These are phyloP conservation scores for Urechis unicinctus DNA, from an alignment of 2,888 invertebrate species.

Conservation along the genomic window DNA sequence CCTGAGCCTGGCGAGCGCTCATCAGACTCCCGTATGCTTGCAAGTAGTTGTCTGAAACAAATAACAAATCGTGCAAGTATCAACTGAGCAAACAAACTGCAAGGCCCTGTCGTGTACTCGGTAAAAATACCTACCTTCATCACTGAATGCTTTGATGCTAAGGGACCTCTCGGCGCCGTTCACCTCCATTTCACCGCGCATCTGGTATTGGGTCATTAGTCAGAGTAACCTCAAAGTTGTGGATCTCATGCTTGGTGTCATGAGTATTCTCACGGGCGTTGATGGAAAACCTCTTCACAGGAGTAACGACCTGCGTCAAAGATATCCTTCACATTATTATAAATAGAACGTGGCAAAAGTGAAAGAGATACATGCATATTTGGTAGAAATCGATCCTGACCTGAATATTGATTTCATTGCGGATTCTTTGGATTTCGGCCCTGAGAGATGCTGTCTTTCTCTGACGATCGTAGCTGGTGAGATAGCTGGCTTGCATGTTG, in stretches of 20 bases:
- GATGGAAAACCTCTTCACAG: slow-evolving; percentile 3
- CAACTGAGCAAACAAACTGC: no score
- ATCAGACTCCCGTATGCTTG: not conserved
- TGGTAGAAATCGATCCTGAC: not conserved
- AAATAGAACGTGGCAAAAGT: not conserved
- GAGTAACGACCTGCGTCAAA: slow-evolving; percentile 6
- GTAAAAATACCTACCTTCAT: no score
- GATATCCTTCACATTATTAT: no score
- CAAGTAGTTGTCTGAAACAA: slow-evolving; percentile 7
- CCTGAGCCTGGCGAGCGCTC: not conserved
- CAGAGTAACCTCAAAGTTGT: not conserved
- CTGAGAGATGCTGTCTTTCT: slow-evolving; percentile 25
- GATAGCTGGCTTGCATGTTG: slow-evolving; percentile 26
- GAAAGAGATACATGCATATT: not conserved
- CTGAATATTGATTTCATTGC: no score
- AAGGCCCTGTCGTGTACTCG: no score
- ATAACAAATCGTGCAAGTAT: not conserved
- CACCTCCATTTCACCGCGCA: not conserved
- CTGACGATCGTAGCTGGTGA: slow-evolving; percentile 19
- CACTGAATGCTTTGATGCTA: not conserved
- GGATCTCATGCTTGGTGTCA: not conserved
- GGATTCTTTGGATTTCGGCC: slow-evolving; percentile 24
- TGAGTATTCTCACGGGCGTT: not conserved
- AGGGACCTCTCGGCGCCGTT: not conserved
- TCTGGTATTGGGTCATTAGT: not conserved